A percentile compares a stretch with the other conserved stretches of the same genome.
Evolutionary conservation across 1,140 invertebrate genomes (phyloP).

Genomic region (Dermatophagoides farinae): DNA sequence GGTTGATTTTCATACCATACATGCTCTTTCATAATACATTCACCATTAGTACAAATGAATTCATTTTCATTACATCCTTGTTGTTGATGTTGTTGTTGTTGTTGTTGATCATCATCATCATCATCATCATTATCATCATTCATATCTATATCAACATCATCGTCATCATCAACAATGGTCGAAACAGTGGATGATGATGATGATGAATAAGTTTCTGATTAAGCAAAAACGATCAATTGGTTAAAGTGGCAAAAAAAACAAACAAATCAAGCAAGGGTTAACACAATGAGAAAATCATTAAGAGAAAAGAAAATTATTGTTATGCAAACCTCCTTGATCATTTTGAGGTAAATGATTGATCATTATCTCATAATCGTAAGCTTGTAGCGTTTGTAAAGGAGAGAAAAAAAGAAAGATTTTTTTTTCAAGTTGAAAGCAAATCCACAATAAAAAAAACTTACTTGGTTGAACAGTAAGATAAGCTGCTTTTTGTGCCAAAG

Average conservation of each 20-base stretch:
- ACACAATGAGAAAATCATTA: not conserved
- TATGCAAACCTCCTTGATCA: constrained; percentile 1
- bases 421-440: no score
- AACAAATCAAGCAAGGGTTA: not conserved
- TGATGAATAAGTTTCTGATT: not conserved
- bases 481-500: constrained; percentile 31
- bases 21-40: constrained; percentile 58
- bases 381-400: not conserved
- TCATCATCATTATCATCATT: not conserved
- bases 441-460: constrained; percentile 34
- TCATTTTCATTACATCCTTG: constrained; percentile 47
- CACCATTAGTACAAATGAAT: constrained; percentile 70
- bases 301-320: not conserved
- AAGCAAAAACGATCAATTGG: not conserved
- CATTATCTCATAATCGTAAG: constrained; percentile 7
- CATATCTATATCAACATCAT: no score
- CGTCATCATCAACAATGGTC: not conserved
- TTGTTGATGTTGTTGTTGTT: constrained; percentile 25
- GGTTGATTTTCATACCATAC: constrained; percentile 51
- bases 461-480: constrained; percentile 46
- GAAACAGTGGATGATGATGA: not conserved
- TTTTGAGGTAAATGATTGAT: constrained; percentile 7
- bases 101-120: not conserved
- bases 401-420: not conserved
- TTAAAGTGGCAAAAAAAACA: not conserved